A percentile compares a stretch with the other conserved stretches of the same genome.
Evolutionary conservation across 2,888 invertebrate genomes (phyloP).

Genomic region (Leptinotarsa juncta): DNA sequence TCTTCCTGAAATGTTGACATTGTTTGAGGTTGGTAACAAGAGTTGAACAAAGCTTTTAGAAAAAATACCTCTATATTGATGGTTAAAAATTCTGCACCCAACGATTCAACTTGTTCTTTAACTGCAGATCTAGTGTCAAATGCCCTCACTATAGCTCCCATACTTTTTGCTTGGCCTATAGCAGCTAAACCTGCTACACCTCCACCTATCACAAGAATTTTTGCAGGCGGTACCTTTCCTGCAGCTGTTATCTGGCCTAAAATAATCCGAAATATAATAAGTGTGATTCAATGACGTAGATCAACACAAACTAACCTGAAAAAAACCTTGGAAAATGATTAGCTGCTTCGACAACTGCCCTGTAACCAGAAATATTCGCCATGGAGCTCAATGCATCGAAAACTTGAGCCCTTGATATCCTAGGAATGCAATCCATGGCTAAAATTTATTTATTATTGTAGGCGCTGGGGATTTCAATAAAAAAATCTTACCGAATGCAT

Average conservation of each 20-base stretch:
- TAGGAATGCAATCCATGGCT: constrained; percentile 91
- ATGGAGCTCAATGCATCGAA: constrained; percentile 92
- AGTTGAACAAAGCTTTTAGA: too few relatives aligned
- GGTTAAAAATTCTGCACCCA: constrained; percentile 89
- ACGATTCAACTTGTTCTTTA: constrained; percentile 86
- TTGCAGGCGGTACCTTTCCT: constrained; percentile 89
- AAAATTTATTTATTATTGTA: constrained; percentile 45
- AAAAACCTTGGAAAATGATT: constrained; percentile 92
- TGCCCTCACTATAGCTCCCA: constrained; percentile 90
- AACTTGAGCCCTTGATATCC: constrained; percentile 89
- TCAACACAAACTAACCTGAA: constrained; percentile 71
- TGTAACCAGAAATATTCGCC: constrained; percentile 91
- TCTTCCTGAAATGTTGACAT: constrained; percentile 69
- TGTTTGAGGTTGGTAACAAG: background rate
- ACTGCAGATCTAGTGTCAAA: constrained; percentile 89
- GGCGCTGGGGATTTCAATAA: constrained; percentile 11
- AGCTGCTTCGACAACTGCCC: constrained; percentile 90
- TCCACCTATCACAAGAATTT: constrained; percentile 88
- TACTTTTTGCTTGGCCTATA: constrained; percentile 85
- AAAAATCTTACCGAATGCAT: constrained; percentile 78
- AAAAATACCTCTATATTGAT: constrained; percentile 75
- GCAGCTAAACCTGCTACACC: constrained; percentile 91
- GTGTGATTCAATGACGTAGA: background rate
- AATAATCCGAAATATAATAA: constrained; percentile 8
- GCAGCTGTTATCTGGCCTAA: constrained; percentile 92